phyloP scores from a whole-genome alignment of 2,113 vertebrate genomes.

The Burhinus bistriatus region DNA sequence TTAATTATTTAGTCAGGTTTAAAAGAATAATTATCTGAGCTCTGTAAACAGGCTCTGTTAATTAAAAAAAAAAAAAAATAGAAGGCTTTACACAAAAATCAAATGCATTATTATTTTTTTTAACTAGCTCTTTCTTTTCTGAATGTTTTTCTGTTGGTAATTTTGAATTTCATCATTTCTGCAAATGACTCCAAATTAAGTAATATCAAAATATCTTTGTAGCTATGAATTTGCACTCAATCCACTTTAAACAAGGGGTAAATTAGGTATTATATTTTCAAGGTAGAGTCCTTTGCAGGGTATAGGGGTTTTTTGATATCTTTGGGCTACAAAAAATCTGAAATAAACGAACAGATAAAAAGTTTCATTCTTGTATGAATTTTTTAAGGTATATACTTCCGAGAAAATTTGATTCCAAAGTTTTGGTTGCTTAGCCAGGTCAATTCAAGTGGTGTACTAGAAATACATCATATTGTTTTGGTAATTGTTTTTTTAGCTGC shows the following conservation, averaged over 20 bases:
- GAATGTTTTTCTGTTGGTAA: background rate
- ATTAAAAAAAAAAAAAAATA: background rate
- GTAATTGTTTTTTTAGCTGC: background rate
- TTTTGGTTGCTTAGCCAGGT: background rate
- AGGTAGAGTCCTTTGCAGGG: background rate
- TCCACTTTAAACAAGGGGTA: background rate
- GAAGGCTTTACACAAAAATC: background rate
- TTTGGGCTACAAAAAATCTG: background rate
- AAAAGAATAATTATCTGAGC: slow-evolving; percentile 13
- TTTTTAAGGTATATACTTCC: background rate
- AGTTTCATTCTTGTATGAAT: background rate
- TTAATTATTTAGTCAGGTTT: slow-evolving; percentile 19
- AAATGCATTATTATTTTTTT: background rate
- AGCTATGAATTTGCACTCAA: background rate
- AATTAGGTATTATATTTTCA: background rate
- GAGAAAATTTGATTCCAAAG: background rate
- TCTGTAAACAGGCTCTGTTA: background rate
- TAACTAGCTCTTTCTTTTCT: background rate
- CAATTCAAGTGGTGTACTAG: background rate
- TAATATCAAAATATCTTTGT: background rate
- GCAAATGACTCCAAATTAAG: background rate
- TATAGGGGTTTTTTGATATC: fast-evolving
- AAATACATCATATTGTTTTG: background rate
- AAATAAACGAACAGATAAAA: background rate
- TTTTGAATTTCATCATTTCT: background rate